Conservation (phyloP, 2,888 invertebrate species). For the Drosophila yooni region DNA sequence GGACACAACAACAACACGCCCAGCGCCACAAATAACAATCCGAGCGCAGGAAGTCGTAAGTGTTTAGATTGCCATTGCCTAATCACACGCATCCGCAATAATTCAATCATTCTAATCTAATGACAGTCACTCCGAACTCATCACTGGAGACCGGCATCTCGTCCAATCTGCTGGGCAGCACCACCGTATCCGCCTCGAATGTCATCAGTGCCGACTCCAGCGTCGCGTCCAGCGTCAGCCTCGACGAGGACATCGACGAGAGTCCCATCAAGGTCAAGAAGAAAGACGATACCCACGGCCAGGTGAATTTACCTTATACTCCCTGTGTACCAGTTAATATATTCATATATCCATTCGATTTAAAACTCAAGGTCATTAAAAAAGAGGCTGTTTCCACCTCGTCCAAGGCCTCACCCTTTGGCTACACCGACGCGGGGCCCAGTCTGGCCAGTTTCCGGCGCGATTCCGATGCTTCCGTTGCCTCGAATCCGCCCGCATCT, state of each 20-base stretch:
- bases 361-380: slow-evolving; percentile 78
- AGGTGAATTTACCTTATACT: slow-evolving; percentile 64
- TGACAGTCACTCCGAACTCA: slow-evolving; percentile 84
- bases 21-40: slow-evolving; percentile 91
- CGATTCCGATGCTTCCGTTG: slow-evolving; percentile 74
- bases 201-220: slow-evolving; percentile 86
- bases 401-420: slow-evolving; percentile 83
- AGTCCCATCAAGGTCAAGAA: slow-evolving; percentile 85
- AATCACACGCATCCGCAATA: background rate
- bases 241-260: slow-evolving; percentile 85
- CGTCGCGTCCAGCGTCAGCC: slow-evolving; percentile 85
- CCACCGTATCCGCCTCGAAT: slow-evolving; percentile 87
- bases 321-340: background rate
- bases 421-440: slow-evolving; percentile 78
- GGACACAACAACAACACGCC: slow-evolving; percentile 93
- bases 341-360: background rate
- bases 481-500: slow-evolving; percentile 62
- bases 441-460: slow-evolving; percentile 64
- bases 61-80: slow-evolving; percentile 12
- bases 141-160: slow-evolving; percentile 84
- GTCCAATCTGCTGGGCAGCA: slow-evolving; percentile 90
- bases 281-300: slow-evolving; percentile 83
- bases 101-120: background rate
- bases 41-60: slow-evolving; percentile 85
- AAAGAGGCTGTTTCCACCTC: slow-evolving; percentile 85